A percentile compares a stretch with the other conserved stretches of the same genome.
Evolutionary conservation across 2,888 invertebrate genomes (phyloP).

Genomic region (Drosophila parthenogenetica): DNA sequence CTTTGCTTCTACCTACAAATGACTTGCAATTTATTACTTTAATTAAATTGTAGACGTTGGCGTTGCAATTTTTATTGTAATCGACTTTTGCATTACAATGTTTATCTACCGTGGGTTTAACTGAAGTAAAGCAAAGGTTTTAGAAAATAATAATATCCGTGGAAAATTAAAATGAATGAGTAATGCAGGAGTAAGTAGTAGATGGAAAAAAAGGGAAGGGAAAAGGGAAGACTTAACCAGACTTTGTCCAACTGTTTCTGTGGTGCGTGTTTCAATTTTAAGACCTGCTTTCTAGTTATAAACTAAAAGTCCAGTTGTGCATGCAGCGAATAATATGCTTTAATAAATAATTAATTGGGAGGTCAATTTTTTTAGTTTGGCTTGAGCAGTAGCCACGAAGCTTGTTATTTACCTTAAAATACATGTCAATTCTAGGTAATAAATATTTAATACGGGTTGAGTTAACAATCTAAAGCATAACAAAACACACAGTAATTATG

Average conservation of each 20-base stretch:
- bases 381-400: constrained; percentile 4
- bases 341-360: too few species aligned
- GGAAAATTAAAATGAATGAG: constrained; percentile 67
- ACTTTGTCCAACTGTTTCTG: constrained; percentile 52
- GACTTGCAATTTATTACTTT: constrained; percentile 72
- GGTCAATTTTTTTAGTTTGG: not conserved
- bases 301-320: constrained; percentile 48
- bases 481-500: not conserved
- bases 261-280: constrained; percentile 19
- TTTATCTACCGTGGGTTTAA: constrained; percentile 3
- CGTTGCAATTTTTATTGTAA: constrained; percentile 55
- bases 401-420: constrained; percentile 2
- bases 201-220: not conserved
- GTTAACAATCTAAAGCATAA: not conserved
- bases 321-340: constrained; percentile 45
- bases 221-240: not conserved
- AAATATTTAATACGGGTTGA: constrained; percentile 29
- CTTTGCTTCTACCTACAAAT: constrained; percentile 39
- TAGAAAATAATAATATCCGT: constrained; percentile 26
- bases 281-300: constrained; percentile 48
- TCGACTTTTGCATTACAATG: constrained; percentile 35
- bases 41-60: constrained; percentile 64
- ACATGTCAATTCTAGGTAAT: constrained; percentile 22
- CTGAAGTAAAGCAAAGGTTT: not conserved
- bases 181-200: constrained; percentile 36